phyloP scores from a whole-genome alignment of 2,113 vertebrate species.

The Origma solitaria region DNA sequence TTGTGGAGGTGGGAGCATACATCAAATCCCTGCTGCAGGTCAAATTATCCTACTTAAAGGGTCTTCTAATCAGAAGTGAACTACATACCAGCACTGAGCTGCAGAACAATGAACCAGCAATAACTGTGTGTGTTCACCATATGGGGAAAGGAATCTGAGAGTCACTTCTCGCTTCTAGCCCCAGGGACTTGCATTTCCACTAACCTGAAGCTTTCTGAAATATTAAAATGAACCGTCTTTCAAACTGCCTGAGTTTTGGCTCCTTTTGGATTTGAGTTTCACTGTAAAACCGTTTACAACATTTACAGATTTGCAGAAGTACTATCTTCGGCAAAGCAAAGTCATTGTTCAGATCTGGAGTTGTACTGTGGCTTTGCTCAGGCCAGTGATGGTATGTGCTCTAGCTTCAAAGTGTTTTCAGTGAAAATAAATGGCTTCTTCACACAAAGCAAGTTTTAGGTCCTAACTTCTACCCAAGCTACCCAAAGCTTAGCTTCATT shows the following conservation, averaged over 20 bases:
- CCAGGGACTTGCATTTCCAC: not conserved
- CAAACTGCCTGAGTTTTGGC: not conserved
- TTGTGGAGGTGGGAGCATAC: not conserved
- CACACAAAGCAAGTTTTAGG: not conserved
- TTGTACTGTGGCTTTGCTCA: not conserved
- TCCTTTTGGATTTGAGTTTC: not conserved
- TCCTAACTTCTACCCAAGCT: rapidly evolving
- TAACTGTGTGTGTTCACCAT: not conserved
- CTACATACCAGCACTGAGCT: not conserved
- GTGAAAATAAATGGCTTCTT: not conserved
- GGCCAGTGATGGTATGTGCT: not conserved
- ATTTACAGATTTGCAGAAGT: not conserved
- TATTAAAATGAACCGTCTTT: not conserved
- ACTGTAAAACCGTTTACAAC: not conserved
- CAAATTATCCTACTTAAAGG: not conserved
- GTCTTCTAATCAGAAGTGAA: not conserved
- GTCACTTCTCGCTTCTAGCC: not conserved
- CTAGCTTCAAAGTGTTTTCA: not conserved
- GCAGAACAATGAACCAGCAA: not conserved
- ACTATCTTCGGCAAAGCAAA: not conserved
- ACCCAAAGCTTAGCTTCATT: not conserved
- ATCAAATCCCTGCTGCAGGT: not conserved
- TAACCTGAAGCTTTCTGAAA: not conserved
- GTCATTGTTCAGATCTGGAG: not conserved
- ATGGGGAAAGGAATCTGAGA: not conserved